Evolutionary conservation across 2,797 vertebrate genomes (phyloP).

Genomic region (Poeciliopsis paucimaculata): DNA sequence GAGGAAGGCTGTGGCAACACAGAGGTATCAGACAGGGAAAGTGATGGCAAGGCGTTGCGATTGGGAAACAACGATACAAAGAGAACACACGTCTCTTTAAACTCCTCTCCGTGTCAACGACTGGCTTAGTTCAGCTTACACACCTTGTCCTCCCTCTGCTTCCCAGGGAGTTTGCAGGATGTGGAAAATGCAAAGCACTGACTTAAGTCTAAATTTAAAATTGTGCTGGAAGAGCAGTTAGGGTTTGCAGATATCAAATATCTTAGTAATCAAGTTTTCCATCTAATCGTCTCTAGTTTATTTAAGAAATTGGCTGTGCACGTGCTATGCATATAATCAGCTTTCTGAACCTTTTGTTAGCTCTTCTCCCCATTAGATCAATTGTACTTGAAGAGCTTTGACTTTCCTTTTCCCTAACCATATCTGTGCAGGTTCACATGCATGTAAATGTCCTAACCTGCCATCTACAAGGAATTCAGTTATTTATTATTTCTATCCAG

Average conservation of each 20-base stretch:
- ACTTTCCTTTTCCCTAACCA: background rate
- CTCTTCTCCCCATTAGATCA: background rate
- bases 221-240: background rate
- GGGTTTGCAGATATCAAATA: slow-evolving; percentile 1
- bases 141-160: slow-evolving; percentile 1
- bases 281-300: background rate
- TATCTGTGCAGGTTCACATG: background rate
- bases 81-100: slow-evolving; percentile 24
- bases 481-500: background rate
- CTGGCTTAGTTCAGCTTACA: background rate
- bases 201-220: background rate
- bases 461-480: background rate
- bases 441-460: background rate
- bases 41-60: slow-evolving; percentile 7
- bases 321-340: background rate
- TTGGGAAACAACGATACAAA: slow-evolving; percentile 10
- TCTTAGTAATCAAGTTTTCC: background rate
- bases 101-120: slow-evolving; percentile 5
- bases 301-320: background rate
- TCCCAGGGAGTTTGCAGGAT: slow-evolving; percentile 8
- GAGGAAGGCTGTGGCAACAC: slow-evolving; percentile 32
- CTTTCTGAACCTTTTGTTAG: background rate
- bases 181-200: slow-evolving; percentile 9
- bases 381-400: background rate
- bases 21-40: slow-evolving; percentile 18